A percentile compares a stretch with the other conserved stretches of the same genome.
phyloP scores from a whole-genome alignment of 2,113 vertebrate species.

The Urocynchramus pylzowi region DNA sequence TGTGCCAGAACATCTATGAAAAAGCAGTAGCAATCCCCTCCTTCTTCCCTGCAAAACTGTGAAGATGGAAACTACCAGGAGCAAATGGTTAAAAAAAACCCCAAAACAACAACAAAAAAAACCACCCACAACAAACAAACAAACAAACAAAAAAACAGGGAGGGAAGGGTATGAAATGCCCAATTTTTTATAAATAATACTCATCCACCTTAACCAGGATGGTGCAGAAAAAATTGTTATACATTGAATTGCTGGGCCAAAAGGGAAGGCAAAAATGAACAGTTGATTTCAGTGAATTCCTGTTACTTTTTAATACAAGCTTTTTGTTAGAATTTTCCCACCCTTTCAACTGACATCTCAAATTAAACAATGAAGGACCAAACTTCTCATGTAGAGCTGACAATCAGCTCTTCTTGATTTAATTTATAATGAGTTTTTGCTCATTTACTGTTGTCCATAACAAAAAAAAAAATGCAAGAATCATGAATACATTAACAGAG shows the following conservation, averaged over 20 bases:
- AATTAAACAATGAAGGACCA: not conserved
- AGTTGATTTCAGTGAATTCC: not conserved
- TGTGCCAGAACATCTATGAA: not conserved
- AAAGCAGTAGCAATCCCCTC: not conserved
- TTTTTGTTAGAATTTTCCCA: not conserved
- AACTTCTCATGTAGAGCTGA: not conserved
- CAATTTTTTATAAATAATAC: not conserved
- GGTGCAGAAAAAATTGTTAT: not conserved
- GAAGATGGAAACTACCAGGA: not conserved
- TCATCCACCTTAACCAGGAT: not conserved
- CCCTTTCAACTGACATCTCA: accelerated
- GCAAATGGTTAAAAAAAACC: not conserved
- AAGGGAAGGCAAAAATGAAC: not conserved
- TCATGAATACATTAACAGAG: not conserved
- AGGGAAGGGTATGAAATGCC: accelerated
- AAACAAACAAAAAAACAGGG: too few species aligned
- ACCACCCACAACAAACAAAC: too few species aligned
- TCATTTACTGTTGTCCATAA: not conserved
- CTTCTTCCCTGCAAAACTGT: not conserved
- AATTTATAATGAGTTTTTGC: not conserved
- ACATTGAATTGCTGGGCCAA: not conserved
- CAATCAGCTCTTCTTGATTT: not conserved
- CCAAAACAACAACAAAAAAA: too few species aligned
- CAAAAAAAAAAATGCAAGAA: not conserved
- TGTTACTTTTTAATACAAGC: not conserved